Conservation (phyloP, 2,888 invertebrate species). For the Cosmorhoe ocellata region DNA sequence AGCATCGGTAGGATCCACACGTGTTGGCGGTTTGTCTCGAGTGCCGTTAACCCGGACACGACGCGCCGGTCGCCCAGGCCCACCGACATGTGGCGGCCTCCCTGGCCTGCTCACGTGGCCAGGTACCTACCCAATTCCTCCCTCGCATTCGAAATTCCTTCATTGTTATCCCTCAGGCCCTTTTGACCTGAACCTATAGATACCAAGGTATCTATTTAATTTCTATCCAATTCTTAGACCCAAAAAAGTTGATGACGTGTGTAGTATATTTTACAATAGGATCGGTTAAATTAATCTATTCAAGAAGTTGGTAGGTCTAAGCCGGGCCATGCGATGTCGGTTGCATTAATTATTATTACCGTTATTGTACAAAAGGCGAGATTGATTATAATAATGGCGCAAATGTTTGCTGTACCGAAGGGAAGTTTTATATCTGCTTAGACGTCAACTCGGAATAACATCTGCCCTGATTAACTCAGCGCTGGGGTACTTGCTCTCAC, state of each 20-base stretch:
- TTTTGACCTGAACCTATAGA: slow-evolving; percentile 24
- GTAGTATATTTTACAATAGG: slow-evolving; percentile 33
- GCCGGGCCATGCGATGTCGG: slow-evolving; percentile 35
- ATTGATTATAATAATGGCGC: slow-evolving; percentile 60
- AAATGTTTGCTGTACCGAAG: slow-evolving; percentile 48
- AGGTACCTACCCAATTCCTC: slow-evolving; percentile 61
- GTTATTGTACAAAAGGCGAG: slow-evolving; percentile 46
- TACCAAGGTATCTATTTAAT: slow-evolving; percentile 20
- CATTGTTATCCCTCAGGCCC: slow-evolving; percentile 34
- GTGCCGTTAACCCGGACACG: slow-evolving; percentile 54
- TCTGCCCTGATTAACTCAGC: slow-evolving; percentile 72
- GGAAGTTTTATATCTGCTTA: slow-evolving; percentile 56
- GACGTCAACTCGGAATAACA: slow-evolving; percentile 58
- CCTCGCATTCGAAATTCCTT: slow-evolving; percentile 53
- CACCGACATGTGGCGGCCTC: slow-evolving; percentile 54
- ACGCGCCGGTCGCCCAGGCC: slow-evolving; percentile 14
- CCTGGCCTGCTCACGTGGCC: slow-evolving; percentile 62
- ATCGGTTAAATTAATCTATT: slow-evolving; percentile 46
- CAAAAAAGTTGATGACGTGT: slow-evolving; percentile 23
- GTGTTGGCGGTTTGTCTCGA: slow-evolving; percentile 59
- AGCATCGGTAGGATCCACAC: slow-evolving; percentile 41
- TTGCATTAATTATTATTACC: slow-evolving; percentile 54
- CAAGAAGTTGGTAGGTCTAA: slow-evolving; percentile 40
- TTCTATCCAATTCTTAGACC: slow-evolving; percentile 1
- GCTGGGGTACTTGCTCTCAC: slow-evolving; percentile 47